Base-by-base conservation (phyloP, 92 coral and sea anemone genomes). In the Virgularia gustaviana region DNA sequence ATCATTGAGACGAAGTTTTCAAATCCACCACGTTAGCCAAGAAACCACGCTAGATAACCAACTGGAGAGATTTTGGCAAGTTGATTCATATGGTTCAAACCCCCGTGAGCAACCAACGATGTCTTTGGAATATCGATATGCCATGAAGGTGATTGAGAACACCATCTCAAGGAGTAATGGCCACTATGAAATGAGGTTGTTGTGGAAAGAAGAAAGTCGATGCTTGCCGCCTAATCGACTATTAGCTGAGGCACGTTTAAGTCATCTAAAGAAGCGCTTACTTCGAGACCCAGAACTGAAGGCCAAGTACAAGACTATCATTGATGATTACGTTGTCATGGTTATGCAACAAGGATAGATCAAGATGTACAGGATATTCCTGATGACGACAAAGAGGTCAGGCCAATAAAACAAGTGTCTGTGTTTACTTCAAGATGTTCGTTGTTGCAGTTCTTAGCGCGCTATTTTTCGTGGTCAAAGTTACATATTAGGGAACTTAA, bases 181-280 rank as follows among this genome's bases (percentile, higher is more conserved):
- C 23, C 37, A 65, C 42, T 84, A 79, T 55, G 72, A 65, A 63
- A 6, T 84, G 10, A 78, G 78, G 2, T 31, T 79, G 45, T 78
- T 77, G 29, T 84, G 85, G 85, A 59, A 42, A 28, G 4, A 58
- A 9, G 44, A 36, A 0, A 16, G 37, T n/a, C 53, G 45, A 9
- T 9, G 9, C 41, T 52, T 79, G 28, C 88, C 85, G 0, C 53
- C 73, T 71, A 84, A 84, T 39, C 43, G 82, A 25, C 36, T 13
- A 0, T 34, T 41, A 27, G 83, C 77, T 0, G 61, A 79, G 23
- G 38, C 30, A 34, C 53, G 88, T 16, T 27, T 83, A 70, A 18
- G 45, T 7, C 22, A 36, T 8, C 30, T 78, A 18, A 55, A 45
- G 77, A 72, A 58, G 12, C 0, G 81, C 6, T 51, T 83, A 2